phyloP scores from a whole-genome alignment of 2,797 vertebrate species.

The Gadopsis marmoratus region DNA sequence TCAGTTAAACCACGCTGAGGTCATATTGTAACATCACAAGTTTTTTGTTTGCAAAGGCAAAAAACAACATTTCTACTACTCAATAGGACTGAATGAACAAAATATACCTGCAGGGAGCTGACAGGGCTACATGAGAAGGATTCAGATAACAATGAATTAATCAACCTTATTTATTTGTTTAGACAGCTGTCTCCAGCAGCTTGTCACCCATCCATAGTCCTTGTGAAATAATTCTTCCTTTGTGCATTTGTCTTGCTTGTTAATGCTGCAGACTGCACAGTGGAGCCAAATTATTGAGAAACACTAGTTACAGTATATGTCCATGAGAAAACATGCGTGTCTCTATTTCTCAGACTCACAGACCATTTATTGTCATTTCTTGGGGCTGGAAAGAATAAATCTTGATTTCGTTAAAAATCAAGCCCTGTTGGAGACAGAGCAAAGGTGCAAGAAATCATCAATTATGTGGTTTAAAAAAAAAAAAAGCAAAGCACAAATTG shows the following conservation, averaged over 20 bases:
- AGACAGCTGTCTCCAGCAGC: not conserved
- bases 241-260: not conserved
- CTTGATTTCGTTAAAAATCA: not conserved
- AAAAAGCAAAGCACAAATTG: not conserved
- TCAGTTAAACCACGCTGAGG: slow-evolving; percentile 6
- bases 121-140: not conserved
- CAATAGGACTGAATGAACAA: not conserved
- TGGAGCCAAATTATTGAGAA: not conserved
- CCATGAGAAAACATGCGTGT: not conserved
- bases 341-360: not conserved
- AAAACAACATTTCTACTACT: not conserved
- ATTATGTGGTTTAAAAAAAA: not conserved
- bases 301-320: not conserved
- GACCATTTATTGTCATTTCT: not conserved
- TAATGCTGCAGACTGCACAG: slow-evolving; percentile 1
- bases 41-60: not conserved
- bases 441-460: not conserved
- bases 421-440: not conserved
- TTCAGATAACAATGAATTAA: not conserved
- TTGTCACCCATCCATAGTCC: not conserved
- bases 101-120: not conserved
- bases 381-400: not conserved
- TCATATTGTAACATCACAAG: not conserved
- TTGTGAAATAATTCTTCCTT: not conserved
- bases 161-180: not conserved